phyloP scores from a whole-genome alignment of 2,888 invertebrate species.

The Eupithecia abbreviata region DNA sequence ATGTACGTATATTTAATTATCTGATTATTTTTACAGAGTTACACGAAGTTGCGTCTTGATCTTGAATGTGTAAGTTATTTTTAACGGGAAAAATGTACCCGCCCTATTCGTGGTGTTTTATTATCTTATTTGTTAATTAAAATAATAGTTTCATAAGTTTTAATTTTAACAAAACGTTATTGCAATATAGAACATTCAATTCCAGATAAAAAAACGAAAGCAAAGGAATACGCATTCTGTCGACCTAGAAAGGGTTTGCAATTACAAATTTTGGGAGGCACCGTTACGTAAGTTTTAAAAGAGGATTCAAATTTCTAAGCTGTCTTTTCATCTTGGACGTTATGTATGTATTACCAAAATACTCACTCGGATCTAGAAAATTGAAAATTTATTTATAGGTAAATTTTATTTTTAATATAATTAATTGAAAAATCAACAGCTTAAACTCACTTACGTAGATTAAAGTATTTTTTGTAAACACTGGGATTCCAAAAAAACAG shows the following conservation, averaged over 20 bases:
- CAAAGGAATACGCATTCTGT: background rate
- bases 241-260: background rate
- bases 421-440: no score
- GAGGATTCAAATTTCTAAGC: background rate
- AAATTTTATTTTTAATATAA: no score
- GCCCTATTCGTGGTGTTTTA: background rate
- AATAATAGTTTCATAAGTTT: background rate
- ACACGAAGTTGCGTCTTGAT: background rate
- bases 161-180: background rate
- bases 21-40: background rate
- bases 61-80: background rate
- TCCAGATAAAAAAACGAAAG: constrained; percentile 3
- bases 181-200: background rate
- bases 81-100: background rate
- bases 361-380: no score
- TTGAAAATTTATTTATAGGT: no score
- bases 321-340: no score
- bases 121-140: background rate
- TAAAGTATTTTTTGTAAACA: no score
- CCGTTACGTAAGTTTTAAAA: constrained; percentile 4
- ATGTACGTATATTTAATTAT: background rate
- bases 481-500: no score
- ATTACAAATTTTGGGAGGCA: constrained; percentile 9
- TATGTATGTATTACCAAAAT: no score
- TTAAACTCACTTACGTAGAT: no score